A percentile compares a stretch with the other conserved stretches of the same genome.
Conservation (phyloP, 2,113 vertebrate species). For the Elephantulus edwardii region DNA sequence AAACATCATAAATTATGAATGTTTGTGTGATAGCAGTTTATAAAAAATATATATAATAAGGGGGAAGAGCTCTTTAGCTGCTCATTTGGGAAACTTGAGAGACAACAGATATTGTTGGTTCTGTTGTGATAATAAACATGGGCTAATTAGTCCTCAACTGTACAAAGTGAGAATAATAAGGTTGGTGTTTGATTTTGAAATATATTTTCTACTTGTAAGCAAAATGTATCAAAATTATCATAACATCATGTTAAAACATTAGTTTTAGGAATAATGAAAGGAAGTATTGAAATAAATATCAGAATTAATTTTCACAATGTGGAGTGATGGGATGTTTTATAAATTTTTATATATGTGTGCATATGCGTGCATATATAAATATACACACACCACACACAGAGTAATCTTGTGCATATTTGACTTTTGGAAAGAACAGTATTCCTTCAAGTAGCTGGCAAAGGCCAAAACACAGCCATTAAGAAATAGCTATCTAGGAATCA, state of each 20-base stretch:
- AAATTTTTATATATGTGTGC: background rate
- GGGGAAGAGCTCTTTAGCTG: conserved; percentile 30
- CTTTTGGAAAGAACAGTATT: background rate
- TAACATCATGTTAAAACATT: conserved; percentile 24
- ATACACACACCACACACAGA: no score
- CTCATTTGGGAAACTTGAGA: conserved; percentile 20
- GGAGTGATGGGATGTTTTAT: background rate
- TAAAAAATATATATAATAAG: conserved; percentile 44
- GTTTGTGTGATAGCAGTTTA: background rate
- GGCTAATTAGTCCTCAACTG: conserved; percentile 53
- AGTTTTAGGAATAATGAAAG: conserved; percentile 20
- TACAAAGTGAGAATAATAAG: conserved; percentile 54
- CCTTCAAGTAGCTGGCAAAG: background rate
- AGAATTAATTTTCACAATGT: background rate
- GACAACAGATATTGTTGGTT: conserved; percentile 57
- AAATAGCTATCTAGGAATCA: background rate
- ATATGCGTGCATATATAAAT: background rate
- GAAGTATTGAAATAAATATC: conserved; percentile 11
- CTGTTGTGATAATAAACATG: conserved; percentile 55
- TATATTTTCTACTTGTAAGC: conserved; percentile 40
- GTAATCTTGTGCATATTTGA: background rate
- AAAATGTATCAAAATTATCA: conserved; percentile 8
- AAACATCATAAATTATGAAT: conserved; percentile 62
- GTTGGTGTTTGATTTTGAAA: background rate
- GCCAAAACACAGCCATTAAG: no score